Percentiles rank a stretch among this genome's conserved stretches.
These are phyloP conservation scores for Agonopterix subpropinquella DNA, from an alignment of 2,888 invertebrate species.

Conservation along the genomic window DNA sequence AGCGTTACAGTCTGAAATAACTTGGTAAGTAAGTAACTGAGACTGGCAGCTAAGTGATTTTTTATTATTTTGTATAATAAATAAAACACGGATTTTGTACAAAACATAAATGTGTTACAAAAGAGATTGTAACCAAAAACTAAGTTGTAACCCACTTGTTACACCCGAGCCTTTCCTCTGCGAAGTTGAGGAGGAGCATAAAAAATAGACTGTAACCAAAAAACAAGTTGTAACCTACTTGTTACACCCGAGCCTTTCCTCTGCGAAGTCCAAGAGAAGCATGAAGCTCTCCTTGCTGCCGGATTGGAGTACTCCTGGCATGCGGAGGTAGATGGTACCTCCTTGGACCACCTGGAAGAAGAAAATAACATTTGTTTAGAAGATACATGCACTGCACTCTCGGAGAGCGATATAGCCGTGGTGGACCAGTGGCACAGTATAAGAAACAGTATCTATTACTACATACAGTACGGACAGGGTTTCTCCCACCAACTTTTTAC, in stretches of 20 bases:
- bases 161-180: constrained; percentile 93
- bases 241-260: constrained; percentile 90
- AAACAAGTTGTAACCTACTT: constrained; percentile 33
- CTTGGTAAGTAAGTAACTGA: too few relatives aligned
- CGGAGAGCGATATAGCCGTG: too few relatives aligned
- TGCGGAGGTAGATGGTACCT: constrained; percentile 89
- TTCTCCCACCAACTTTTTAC: too few relatives aligned
- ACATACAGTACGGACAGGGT: too few relatives aligned
- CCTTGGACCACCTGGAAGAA: constrained; percentile 77
- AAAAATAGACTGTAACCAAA: constrained; percentile 56
- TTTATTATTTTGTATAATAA: too few relatives aligned
- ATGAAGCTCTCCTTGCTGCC: constrained; percentile 98
- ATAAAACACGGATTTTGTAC: too few relatives aligned
- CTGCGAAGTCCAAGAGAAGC: constrained; percentile 95
- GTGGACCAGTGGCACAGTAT: too few relatives aligned
- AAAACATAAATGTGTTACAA: too few relatives aligned
- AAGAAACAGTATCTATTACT: too few relatives aligned
- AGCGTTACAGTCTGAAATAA: too few relatives aligned
- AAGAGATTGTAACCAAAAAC: not conserved
- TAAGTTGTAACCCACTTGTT: constrained; percentile 51
- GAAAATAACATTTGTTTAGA: not conserved
- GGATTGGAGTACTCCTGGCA: constrained; percentile 89
- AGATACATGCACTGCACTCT: too few relatives aligned
- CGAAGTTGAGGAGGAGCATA: constrained; percentile 94
- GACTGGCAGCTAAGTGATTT: too few relatives aligned